Base-by-base conservation (phyloP, 2,113 vertebrate genomes). In the Vicugna pacos region DNA sequence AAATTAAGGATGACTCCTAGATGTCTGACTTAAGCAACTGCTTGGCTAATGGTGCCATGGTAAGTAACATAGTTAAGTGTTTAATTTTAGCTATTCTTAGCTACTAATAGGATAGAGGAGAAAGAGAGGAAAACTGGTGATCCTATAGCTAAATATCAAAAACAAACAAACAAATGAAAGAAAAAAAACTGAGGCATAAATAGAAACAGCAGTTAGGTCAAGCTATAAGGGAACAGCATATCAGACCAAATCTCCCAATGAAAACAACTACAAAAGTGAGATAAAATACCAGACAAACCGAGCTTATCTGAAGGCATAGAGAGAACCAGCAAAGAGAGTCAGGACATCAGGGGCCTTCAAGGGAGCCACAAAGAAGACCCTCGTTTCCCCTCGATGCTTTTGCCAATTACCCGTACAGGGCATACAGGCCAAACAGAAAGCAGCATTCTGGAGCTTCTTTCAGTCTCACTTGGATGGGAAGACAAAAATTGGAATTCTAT, bases 221-320 rank as follows among this genome's bases (percentile, higher is more conserved):
- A 83, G 30, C 42, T 19, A 70, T 17, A n/a, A 83, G 12, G 19
- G 42, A 79, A 86, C 0, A 91, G 79, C 28, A 0, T 15, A 75
- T 64, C 30, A 52, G 62, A 94, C 56, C 56, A 87, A 72, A 85
- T 35, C 87, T 82, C 52, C 35, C 73, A 75, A 38, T 48, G 82
- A 94, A 96, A 90, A 88, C n/a, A 86, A 92, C 46, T 62, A 85
- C n/a, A 26, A 91, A 93, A 72, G 50, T 50, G 22, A 80, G 7
- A 60, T n/a, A 46, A 88, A 54, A 76, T 48, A 56, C 35, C 54
- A 82, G 60, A 50, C 19, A 62, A 85, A 65, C n/a, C 17, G 81
- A 46, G 75, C 12, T 62, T 62, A 85, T 35, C 28, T 95, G 48
- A 75, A 91, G 42, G 77, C 2, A 77, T 0, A 32, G 4, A 79